Evolutionary conservation across 1,140 invertebrate genomes (phyloP).

Genomic region (Planococcus citri): DNA sequence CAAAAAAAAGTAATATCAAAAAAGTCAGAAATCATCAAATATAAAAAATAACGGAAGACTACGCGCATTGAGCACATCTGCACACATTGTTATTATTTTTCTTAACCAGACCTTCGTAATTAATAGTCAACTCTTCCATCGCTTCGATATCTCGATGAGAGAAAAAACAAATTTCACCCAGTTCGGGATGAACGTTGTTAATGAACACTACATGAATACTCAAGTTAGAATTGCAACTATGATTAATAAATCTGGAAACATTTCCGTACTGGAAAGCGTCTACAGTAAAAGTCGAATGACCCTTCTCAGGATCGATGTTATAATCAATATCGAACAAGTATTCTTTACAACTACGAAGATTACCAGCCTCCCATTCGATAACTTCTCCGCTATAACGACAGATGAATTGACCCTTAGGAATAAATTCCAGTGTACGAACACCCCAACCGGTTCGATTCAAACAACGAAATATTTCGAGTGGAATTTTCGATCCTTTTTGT

Average conservation of each 20-base stretch:
- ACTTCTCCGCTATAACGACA: conserved; percentile 89
- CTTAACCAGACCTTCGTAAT: not conserved
- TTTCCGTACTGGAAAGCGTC: conserved; percentile 84
- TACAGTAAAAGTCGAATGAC: conserved; percentile 49
- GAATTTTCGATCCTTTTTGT: conserved; percentile 75
- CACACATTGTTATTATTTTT: not conserved
- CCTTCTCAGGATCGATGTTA: not conserved
- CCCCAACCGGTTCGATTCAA: conserved; percentile 92
- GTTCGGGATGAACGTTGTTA: conserved; percentile 74
- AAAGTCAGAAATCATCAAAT: too few relatives aligned
- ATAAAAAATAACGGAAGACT: too few relatives aligned
- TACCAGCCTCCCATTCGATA: conserved; percentile 70
- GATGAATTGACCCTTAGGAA: conserved; percentile 66
- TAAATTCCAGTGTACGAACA: conserved; percentile 59
- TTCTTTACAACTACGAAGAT: not conserved
- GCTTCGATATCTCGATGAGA: conserved; percentile 66
- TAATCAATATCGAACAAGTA: not conserved
- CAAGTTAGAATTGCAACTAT: conserved; percentile 81
- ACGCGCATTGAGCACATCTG: not conserved
- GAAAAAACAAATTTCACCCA: conserved; percentile 78
- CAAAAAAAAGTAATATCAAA: too few relatives aligned
- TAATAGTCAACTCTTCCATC: conserved; percentile 67
- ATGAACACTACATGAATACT: conserved; percentile 80
- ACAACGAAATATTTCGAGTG: conserved; percentile 70
- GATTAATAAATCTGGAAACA: conserved; percentile 87